Evolutionary conservation across 2,888 invertebrate species (phyloP), one percentile per base, ranked within the genome.

Genomic region (Cataglyphis altisquamis): DNA sequence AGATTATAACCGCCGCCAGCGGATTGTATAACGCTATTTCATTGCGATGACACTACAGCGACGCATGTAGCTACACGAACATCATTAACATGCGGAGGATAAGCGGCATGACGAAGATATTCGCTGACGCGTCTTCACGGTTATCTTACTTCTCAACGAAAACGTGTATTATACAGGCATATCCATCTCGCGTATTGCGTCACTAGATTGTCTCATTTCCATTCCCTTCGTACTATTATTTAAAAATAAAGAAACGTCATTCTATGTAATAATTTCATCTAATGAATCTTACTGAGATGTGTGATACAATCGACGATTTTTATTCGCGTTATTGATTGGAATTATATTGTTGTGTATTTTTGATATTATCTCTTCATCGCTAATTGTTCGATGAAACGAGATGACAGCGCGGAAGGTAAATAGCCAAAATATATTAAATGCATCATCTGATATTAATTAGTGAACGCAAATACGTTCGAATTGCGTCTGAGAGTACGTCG

Each of bases 51-150:
- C 67, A 77, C 39, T 55, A 48, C 29, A 25, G 36, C 67, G 39
- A 15, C 25, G 52, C n/a, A 66, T 9, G 9, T 55, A 29, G n/a
- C 25, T 77, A n/a, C 52, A 55, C n/a, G 55, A 55, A 77, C 67
- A 66, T 77, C 77, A 77, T 77, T 77, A 77, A 77, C 77, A 67
- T 39, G 75, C 67, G 52, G 67, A 0, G 67, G 52, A 77, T 52
- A 67, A 52, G 67, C 52, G 67, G 55, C 36, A 21, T n/a, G 52
- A 55, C 67, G 52, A 77, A 75, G 77, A 77, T 67, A 39, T 55
- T 67, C 55, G 10, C 67, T 55, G 77, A 77, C 77, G 55, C 55
- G 52, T 77, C 52, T 21, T 67, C 68, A 55, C 39, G 12, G 68
- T 77, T 77, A 77, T 55, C 75, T 75, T 75, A 55, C 39, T 77